Evolutionary conservation across 2,113 vertebrate genomes (phyloP).

Genomic region (Gymnobelideus leadbeateri): DNA sequence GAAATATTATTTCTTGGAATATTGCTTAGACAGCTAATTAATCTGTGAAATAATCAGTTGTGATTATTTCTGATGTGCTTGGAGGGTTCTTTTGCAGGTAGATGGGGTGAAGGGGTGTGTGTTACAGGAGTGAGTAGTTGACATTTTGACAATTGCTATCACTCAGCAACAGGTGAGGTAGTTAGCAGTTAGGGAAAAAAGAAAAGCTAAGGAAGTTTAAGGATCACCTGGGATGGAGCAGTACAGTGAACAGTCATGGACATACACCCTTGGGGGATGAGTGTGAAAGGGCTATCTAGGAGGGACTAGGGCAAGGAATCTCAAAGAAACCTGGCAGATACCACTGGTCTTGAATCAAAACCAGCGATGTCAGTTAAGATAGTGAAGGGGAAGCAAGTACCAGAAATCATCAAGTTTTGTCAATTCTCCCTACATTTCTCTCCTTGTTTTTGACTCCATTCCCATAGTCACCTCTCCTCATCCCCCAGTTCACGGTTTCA

Average conservation of each 20-base stretch:
- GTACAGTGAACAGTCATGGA: neutral
- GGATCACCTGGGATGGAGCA: neutral
- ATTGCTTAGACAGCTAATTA: neutral
- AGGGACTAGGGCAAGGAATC: neutral
- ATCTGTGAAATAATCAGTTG: neutral
- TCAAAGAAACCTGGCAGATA: neutral
- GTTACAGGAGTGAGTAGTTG: neutral
- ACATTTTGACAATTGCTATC: neutral
- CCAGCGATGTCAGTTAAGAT: neutral
- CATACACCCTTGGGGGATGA: neutral
- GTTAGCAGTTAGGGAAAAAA: neutral
- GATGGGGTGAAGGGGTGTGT: neutral
- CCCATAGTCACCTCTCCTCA: neutral
- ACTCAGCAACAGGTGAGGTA: neutral
- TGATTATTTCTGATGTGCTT: neutral
- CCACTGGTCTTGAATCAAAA: neutral
- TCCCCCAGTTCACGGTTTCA: neutral
- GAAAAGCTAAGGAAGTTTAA: neutral
- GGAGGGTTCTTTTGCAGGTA: neutral
- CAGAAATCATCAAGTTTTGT: neutral
- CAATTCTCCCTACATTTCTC: neutral
- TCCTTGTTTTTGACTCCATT: neutral
- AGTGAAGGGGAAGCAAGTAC: neutral
- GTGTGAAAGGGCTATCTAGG: neutral
- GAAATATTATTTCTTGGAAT: rapidly evolving